Conservation (phyloP, 2,797 vertebrate species). For the Harpagifer antarcticus region DNA sequence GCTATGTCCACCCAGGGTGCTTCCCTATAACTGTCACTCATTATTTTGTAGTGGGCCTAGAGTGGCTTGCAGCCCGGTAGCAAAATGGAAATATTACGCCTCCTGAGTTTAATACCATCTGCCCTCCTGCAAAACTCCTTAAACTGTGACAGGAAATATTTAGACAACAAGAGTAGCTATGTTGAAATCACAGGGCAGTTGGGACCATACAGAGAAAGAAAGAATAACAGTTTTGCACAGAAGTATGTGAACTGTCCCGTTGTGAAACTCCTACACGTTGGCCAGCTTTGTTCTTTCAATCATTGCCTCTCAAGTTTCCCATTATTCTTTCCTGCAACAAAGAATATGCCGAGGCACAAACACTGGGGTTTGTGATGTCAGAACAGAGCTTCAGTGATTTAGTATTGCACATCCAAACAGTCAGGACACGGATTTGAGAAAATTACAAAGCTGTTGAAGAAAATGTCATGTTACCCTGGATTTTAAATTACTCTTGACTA, state of each 20-base stretch:
- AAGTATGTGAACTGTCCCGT: constrained; percentile 2
- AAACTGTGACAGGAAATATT: constrained; percentile 82
- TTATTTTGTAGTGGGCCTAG: constrained; percentile 8
- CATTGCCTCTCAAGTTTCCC: not conserved
- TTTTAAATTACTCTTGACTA: too few relatives aligned
- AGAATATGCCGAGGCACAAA: not conserved
- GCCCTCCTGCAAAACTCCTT: constrained; percentile 77
- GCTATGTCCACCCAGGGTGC: constrained; percentile 30
- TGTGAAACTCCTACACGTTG: constrained; percentile 17
- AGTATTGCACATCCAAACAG: too few relatives aligned
- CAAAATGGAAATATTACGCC: constrained; percentile 60
- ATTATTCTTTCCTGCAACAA: not conserved
- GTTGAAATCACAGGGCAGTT: constrained; percentile 69
- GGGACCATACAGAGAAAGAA: constrained; percentile 59
- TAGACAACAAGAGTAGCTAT: constrained; percentile 75
- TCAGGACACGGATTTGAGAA: not conserved
- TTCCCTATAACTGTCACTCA: constrained; percentile 50
- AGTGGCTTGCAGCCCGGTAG: constrained; percentile 28
- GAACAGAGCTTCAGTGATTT: not conserved
- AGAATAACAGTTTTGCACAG: constrained; percentile 25
- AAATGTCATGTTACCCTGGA: too few relatives aligned
- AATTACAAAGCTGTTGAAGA: too few relatives aligned
- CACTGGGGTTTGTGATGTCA: not conserved
- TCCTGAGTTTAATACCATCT: constrained; percentile 68
- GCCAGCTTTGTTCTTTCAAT: constrained; percentile 11